Conservation (phyloP, 2,888 invertebrate species). For the Acanthosepion esculentum region DNA sequence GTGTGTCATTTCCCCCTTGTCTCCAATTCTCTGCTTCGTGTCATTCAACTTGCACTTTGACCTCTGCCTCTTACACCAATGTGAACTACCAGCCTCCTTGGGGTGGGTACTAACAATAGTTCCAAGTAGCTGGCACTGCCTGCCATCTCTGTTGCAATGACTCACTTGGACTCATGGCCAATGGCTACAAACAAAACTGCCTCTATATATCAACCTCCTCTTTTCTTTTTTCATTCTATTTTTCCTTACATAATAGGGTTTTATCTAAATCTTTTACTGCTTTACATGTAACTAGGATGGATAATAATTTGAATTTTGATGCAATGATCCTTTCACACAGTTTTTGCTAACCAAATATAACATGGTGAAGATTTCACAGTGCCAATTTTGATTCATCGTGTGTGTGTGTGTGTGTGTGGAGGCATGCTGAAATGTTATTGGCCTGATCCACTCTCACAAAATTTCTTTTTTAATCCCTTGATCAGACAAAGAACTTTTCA, state of each 20-base stretch:
- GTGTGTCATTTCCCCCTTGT: conserved; percentile 22
- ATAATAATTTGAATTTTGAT: not conserved
- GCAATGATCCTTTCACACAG: not conserved
- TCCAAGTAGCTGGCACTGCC: conserved; percentile 33
- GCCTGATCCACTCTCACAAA: too few relatives aligned
- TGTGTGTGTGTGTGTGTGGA: too few relatives aligned
- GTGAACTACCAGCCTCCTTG: conserved; percentile 22
- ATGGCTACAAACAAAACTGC: not conserved
- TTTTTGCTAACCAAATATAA: not conserved
- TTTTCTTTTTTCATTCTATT: not conserved
- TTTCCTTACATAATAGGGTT: not conserved
- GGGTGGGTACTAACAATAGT: conserved; percentile 21
- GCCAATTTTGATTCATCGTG: too few relatives aligned
- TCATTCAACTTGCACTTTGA: not conserved
- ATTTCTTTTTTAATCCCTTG: too few relatives aligned
- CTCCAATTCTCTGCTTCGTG: not conserved
- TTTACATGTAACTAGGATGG: not conserved
- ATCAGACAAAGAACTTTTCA: too few relatives aligned
- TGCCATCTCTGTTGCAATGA: not conserved
- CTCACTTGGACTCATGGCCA: not conserved
- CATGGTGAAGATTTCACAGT: too few relatives aligned
- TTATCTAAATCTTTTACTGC: not conserved
- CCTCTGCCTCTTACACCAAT: conserved; percentile 18
- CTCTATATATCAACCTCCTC: not conserved
- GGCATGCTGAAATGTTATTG: too few relatives aligned